A percentile compares a stretch with the other conserved stretches of the same genome.
phyloP scores from a whole-genome alignment of 2,797 vertebrate genomes.

The Alauda arvensis region DNA sequence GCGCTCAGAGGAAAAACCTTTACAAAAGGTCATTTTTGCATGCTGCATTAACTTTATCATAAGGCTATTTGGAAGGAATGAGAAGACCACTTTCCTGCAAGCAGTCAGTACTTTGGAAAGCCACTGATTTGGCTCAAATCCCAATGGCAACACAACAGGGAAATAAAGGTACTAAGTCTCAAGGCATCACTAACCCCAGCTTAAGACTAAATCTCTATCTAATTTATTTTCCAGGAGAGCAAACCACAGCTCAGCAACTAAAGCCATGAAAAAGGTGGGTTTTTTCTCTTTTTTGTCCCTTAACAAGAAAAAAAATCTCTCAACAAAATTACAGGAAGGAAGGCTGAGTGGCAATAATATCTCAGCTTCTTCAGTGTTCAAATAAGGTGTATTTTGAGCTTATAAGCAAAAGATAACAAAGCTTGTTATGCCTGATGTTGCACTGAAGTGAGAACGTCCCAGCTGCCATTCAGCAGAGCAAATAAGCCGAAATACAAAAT shows the following conservation, averaged over 20 bases:
- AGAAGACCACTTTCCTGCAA: neutral
- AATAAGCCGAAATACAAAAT: neutral
- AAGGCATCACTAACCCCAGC: neutral
- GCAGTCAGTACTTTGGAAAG: neutral
- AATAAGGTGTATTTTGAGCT: neutral
- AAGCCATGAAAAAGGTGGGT: neutral
- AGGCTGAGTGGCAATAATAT: neutral
- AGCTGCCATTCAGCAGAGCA: fast-evolving
- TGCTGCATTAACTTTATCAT: neutral
- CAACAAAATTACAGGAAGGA: neutral
- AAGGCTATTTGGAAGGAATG: neutral
- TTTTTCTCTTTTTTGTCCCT: too few species aligned
- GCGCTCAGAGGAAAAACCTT: neutral
- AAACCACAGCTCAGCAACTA: neutral
- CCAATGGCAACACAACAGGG: neutral
- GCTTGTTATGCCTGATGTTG: neutral
- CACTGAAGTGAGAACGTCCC: neutral
- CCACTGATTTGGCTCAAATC: neutral
- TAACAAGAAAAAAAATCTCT: neutral
- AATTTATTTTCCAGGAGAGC: neutral
- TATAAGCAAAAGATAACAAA: neutral
- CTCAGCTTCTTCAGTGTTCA: neutral
- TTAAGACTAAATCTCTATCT: neutral
- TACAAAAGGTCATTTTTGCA: neutral
- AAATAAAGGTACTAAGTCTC: neutral